phyloP scores from a whole-genome alignment of 2,888 invertebrate species.

The Sarcophaga subvicina region DNA sequence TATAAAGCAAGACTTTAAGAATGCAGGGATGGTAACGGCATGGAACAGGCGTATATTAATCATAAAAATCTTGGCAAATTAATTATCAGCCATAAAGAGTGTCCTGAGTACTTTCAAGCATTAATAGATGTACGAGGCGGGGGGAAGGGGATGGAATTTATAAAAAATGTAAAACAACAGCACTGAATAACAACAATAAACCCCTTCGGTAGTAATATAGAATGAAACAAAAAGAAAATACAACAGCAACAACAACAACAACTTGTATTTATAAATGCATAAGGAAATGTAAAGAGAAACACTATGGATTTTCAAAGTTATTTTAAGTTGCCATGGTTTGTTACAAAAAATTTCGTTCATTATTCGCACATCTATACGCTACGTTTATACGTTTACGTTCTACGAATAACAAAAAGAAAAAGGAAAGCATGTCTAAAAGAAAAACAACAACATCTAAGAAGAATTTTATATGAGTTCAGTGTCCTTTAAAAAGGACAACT shows the following conservation, averaged over 20 bases:
- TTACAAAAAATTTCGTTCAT: conserved; percentile 23
- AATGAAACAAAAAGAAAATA: conserved; percentile 64
- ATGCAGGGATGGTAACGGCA: not conserved
- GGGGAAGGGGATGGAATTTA: conserved; percentile 4
- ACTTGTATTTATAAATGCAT: conserved; percentile 34
- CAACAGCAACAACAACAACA: conserved; percentile 54
- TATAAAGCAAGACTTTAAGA: not conserved
- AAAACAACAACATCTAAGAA: conserved; percentile 41
- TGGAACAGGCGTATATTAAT: conserved; percentile 56
- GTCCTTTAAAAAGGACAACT: conserved; percentile 68
- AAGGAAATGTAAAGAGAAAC: conserved; percentile 43
- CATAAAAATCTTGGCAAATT: conserved; percentile 66
- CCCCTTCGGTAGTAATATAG: conserved; percentile 65
- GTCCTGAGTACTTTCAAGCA: conserved; percentile 40
- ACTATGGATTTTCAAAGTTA: conserved; percentile 52
- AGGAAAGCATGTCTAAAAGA: conserved; percentile 15
- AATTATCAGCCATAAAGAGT: conserved; percentile 64
- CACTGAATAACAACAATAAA: conserved; percentile 54
- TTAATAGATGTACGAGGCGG: conserved; percentile 35
- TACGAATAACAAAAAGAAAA: conserved; percentile 2
- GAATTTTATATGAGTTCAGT: conserved; percentile 59
- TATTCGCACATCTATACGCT: not conserved
- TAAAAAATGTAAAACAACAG: conserved; percentile 52
- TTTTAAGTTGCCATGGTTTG: conserved; percentile 66
- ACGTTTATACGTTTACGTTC: conserved; percentile 8